A percentile compares a stretch with the other conserved stretches of the same genome.
Evolutionary conservation across 2,113 vertebrate species (phyloP).

Genomic region (Microtus oregoni): DNA sequence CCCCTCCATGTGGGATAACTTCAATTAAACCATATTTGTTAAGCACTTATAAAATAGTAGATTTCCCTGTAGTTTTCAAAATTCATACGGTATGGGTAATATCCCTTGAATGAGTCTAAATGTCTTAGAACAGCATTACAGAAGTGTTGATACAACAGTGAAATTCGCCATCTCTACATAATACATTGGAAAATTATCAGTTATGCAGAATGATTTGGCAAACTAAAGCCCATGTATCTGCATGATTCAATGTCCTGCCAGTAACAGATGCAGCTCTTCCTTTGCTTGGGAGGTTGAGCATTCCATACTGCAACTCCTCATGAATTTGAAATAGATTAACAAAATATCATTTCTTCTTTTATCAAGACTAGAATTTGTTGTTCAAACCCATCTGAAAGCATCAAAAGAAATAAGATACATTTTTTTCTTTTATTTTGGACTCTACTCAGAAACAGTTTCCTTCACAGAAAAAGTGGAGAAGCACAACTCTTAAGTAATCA

Average conservation of each 20-base stretch:
- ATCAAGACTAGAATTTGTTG: slow-evolving; percentile 71
- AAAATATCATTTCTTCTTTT: slow-evolving; percentile 68
- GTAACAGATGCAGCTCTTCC: slow-evolving; percentile 17
- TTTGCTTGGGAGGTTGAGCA: slow-evolving; percentile 63
- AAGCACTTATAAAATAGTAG: not conserved
- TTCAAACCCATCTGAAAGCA: slow-evolving; percentile 69
- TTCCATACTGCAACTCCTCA: slow-evolving; percentile 70
- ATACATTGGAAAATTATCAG: slow-evolving; percentile 65
- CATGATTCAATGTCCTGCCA: slow-evolving; percentile 68
- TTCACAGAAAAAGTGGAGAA: slow-evolving; percentile 71
- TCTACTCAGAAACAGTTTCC: slow-evolving; percentile 71
- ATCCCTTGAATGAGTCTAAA: slow-evolving; percentile 69
- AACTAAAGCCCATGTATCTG: slow-evolving; percentile 58
- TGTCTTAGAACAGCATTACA: slow-evolving; percentile 67
- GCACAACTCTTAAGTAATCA: slow-evolving; percentile 79
- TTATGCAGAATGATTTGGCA: slow-evolving; percentile 64
- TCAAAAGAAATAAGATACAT: slow-evolving; percentile 67
- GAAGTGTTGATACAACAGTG: slow-evolving; percentile 45
- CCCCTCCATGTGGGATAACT: not conserved
- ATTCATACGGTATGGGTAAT: slow-evolving; percentile 24
- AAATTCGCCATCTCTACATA: slow-evolving; percentile 67
- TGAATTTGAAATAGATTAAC: slow-evolving; percentile 72
- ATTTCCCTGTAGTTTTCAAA: slow-evolving; percentile 62
- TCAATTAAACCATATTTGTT: not conserved
- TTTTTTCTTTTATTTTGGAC: slow-evolving; percentile 69